Conservation (phyloP, 1,140 invertebrate genomes). For the Scaptomyza montana region DNA sequence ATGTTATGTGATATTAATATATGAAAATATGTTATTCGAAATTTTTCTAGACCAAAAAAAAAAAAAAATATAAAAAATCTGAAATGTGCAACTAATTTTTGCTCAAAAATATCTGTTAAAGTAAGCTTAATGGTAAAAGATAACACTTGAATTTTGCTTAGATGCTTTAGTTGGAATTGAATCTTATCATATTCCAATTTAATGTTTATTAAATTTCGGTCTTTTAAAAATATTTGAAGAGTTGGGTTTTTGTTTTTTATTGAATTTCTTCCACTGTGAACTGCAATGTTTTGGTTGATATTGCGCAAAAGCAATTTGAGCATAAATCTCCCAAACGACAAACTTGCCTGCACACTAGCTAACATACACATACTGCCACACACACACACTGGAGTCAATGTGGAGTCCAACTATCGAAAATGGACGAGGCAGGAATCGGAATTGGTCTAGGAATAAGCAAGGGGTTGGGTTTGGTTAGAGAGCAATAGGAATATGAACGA, state of each 20-base stretch:
- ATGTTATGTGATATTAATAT: too few species aligned
- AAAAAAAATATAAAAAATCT: too few species aligned
- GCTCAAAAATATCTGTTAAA: too few species aligned
- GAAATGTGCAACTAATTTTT: too few species aligned
- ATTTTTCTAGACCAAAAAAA: too few species aligned
- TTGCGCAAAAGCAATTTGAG: constrained; percentile 78
- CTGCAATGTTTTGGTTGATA: constrained; percentile 67
- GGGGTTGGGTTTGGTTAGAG: constrained; percentile 4
- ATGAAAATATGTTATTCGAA: too few species aligned
- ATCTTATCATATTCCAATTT: too few species aligned
- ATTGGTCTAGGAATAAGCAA: constrained; percentile 7
- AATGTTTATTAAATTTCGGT: too few species aligned
- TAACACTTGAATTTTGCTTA: too few species aligned
- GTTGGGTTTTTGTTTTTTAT: not conserved
- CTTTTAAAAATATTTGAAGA: too few species aligned
- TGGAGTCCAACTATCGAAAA: constrained; percentile 50
- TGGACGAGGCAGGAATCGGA: constrained; percentile 52
- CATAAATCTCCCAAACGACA: constrained; percentile 79
- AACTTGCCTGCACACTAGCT: constrained; percentile 61
- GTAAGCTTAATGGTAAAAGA: too few species aligned
- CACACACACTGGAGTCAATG: constrained; percentile 12
- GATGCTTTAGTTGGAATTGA: too few species aligned
- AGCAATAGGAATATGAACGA: constrained; percentile 36
- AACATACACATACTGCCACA: constrained; percentile 2
- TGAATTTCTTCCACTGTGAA: constrained; percentile 36